Base-by-base conservation (phyloP, 2,888 invertebrate species). In the Pachymerium ferrugineum region DNA sequence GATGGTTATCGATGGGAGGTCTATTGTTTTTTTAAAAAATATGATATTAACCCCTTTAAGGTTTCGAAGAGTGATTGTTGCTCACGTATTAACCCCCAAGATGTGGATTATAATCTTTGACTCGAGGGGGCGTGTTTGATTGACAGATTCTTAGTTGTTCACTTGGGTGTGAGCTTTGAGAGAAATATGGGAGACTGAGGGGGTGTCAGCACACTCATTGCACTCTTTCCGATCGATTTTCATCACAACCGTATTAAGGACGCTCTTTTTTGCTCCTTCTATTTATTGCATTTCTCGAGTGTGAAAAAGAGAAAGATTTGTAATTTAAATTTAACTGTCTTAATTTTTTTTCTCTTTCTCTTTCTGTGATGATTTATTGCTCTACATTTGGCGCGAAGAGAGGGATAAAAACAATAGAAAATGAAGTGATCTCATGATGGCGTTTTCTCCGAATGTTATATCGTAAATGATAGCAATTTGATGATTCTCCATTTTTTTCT, bases 221-320 rank as follows among this genome's bases (percentile, higher is more conserved):
- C n/a, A n/a, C n/a, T 62, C 62, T 62, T 22, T 28, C n/a, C 62
- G 62, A 62, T 62, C 62, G 62, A 62, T 62, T 62, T 62, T 62
- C 62, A 28, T 62, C 62, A 47, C 47, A 47, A 47, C 47, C 22
- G 47, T 47, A 47, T 47, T 47, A 47, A 47, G 19, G 47, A 47
- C 22, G 19, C 12, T 47, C 22, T 12, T 47, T 47, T 19, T 19
- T 47, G 12, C 62, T 62, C n/a, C 62, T 62, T 62, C 62, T 28
- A 62, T 62, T 54, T 54, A 54, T 54, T 25, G 54, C 22, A 54
- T 54, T 54, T 62, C 62, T 62, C 62, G 28, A 25, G 62, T 62
- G 62, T 62, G 62, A 62, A 62, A 62, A 62, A 62, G 62, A 25
- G 62, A 62, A 25, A 62, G 62, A 62, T 62, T 62, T 62, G 62